phyloP scores from a whole-genome alignment of 2,888 invertebrate species.

The Cheilosia vernalis region DNA sequence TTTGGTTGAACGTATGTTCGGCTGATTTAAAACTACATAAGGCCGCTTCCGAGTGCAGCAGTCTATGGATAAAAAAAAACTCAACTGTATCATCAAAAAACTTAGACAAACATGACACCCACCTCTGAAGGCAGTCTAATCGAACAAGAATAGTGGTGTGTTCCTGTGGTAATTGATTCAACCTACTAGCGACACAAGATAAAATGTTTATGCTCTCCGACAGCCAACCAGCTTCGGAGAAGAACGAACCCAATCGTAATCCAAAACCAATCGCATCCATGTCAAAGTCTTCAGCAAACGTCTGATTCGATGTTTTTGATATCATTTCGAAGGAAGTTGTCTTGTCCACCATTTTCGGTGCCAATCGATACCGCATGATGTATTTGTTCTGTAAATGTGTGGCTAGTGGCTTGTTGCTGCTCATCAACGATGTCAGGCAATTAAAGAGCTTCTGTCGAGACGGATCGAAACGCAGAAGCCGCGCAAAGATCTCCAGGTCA shows the following conservation, averaged over 20 bases:
- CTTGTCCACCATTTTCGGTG: constrained; percentile 67
- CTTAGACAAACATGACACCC: constrained; percentile 62
- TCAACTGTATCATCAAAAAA: constrained; percentile 1
- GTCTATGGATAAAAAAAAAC: constrained; percentile 84
- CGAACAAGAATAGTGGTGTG: constrained; percentile 87
- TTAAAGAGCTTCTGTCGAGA: constrained; percentile 81
- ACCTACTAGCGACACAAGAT: constrained; percentile 87
- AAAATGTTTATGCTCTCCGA: constrained; percentile 90
- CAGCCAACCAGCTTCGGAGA: constrained; percentile 95
- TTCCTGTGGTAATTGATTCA: constrained; percentile 85
- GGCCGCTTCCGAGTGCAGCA: constrained; percentile 92
- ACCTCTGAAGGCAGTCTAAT: constrained; percentile 95
- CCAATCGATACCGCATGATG: constrained; percentile 77
- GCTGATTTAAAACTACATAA: constrained; percentile 92
- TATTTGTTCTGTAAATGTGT: constrained; percentile 79
- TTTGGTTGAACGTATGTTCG: constrained; percentile 87
- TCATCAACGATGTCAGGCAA: constrained; percentile 80
- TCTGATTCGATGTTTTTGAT: constrained; percentile 61
- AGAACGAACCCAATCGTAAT: constrained; percentile 87
- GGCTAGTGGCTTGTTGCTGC: constrained; percentile 79
- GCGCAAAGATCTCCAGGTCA: constrained; percentile 81
- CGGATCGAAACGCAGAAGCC: constrained; percentile 80
- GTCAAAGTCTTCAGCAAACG: constrained; percentile 75
- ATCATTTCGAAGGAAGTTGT: constrained; percentile 60
- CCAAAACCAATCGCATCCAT: constrained; percentile 80